Base-by-base conservation (phyloP, 1,140 invertebrate genomes). In the Aphelenchoides avenae region DNA sequence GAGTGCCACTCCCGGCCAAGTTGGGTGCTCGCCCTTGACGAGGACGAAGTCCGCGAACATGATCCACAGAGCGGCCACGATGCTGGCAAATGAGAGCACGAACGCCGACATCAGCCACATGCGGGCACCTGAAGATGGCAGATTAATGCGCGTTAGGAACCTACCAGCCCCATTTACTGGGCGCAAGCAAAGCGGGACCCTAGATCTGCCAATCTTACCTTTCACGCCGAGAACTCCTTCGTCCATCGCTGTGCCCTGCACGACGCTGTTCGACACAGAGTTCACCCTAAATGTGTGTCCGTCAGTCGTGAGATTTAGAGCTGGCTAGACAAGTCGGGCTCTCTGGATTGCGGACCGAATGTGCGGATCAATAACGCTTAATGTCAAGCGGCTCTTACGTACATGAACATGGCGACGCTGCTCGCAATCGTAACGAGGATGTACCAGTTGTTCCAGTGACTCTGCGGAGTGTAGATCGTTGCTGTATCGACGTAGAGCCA, bases 41-140 rank as follows among this genome's bases (percentile, higher is more conserved):
- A 73, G 65, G 24, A 75, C 72, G 31, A 60, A 74, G 33, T 59
- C 49, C n/a, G 80, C 87, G 81, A 96, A 92, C 53, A 97, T 83
- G 62, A 98, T 90, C 91, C 91, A 95, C 70, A 88, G 87, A 9
- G 91, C 86, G 22, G 90, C 91, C 74, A 97, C 94, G 7, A 97
- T 84, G 2, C 91, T 85, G 1, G 89, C 88, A 81, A 99, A 98
- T 49, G 90, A 90, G 67, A 97, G 84, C 0, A 97, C 86, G 80
- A 98, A 95, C 3, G 92, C 94, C 42, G 93, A 79, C 75, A 98
- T 94, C 0, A 99, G 80, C 91, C 92, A 97, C n/a, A 89, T 83
- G 55, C 88, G 83, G 13, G 91, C 88, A 42, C 89, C 89, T 77
- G 57, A 24, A 75, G 59, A 13, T 48, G 1, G 9, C 2, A 11